Evolutionary conservation across 2,888 invertebrate species (phyloP).

Genomic region (Hirtodrosophila trivittata): DNA sequence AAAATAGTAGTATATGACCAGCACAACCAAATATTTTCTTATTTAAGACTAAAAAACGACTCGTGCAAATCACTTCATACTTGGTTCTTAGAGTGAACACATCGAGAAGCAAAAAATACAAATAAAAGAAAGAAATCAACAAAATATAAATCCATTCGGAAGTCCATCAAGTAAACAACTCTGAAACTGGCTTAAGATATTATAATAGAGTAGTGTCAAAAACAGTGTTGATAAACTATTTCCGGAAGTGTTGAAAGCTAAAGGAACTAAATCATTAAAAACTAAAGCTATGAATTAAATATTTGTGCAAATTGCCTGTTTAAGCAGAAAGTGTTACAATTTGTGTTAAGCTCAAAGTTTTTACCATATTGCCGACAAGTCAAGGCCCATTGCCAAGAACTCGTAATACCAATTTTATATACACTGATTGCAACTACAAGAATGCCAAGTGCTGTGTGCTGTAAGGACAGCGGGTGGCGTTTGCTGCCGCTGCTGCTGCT

Average conservation of each 20-base stretch:
- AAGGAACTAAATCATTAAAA: not conserved
- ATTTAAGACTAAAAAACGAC: conserved; percentile 84
- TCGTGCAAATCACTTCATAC: conserved; percentile 84
- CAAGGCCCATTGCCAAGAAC: conserved; percentile 9
- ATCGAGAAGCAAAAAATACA: conserved; percentile 65
- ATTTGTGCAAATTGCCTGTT: not conserved
- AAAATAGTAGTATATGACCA: conserved; percentile 78
- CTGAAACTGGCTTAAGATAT: conserved; percentile 3
- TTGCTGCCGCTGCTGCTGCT: conserved; percentile 43
- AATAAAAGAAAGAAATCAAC: conserved; percentile 5
- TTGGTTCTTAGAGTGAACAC: conserved; percentile 84
- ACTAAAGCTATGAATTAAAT: conserved; percentile 23
- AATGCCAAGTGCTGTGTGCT: conserved; percentile 50
- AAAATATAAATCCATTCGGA: conserved; percentile 17
- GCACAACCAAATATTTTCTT: conserved; percentile 81
- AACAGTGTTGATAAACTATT: conserved; percentile 13
- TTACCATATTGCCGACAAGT: not conserved
- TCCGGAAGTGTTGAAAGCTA: too few species aligned
- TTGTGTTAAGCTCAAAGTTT: conserved; percentile 12
- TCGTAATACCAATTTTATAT: not conserved
- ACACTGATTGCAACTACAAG: not conserved
- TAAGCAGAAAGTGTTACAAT: conserved; percentile 3
- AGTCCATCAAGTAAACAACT: conserved; percentile 12
- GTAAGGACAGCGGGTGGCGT: conserved; percentile 36
- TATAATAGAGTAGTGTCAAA: conserved; percentile 1